Evolutionary conservation across 2,797 vertebrate genomes (phyloP).

Genomic region (Myotis myotis): DNA sequence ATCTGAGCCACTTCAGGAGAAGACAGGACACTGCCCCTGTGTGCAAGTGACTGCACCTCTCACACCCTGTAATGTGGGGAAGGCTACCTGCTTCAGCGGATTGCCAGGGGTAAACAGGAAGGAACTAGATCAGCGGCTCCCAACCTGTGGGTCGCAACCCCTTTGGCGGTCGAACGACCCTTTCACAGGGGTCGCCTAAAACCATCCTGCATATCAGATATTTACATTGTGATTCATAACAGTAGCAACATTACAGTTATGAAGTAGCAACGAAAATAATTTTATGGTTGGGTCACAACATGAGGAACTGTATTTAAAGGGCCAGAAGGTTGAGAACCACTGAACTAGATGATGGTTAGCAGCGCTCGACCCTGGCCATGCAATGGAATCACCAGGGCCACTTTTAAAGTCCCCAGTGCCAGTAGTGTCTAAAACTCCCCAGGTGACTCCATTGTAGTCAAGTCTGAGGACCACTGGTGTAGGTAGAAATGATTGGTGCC

Average conservation of each 20-base stretch:
- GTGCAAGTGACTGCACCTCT: neutral
- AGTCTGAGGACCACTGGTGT: neutral
- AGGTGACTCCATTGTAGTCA: neutral
- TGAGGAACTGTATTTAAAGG: no score
- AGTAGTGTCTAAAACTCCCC: neutral
- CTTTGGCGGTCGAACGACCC: no score
- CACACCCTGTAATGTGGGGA: neutral
- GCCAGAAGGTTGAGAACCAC: no score
- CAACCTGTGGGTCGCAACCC: no score
- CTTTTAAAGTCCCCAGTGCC: neutral
- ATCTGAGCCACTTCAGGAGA: neutral
- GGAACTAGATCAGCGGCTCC: neutral
- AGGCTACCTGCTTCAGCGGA: neutral
- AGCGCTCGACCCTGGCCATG: neutral
- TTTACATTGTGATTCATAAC: no score
- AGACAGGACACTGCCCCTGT: neutral
- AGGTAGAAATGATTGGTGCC: neutral
- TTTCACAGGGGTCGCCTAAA: no score
- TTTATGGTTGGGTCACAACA: no score
- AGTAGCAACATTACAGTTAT: no score
- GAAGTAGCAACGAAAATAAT: no score
- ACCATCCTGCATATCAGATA: no score
- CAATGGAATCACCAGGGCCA: neutral
- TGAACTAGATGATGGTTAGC: neutral
- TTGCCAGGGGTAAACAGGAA: neutral